These are phyloP conservation scores for Grapholita molesta DNA, from an alignment of 1,140 invertebrate species.

Conservation along the genomic window DNA sequence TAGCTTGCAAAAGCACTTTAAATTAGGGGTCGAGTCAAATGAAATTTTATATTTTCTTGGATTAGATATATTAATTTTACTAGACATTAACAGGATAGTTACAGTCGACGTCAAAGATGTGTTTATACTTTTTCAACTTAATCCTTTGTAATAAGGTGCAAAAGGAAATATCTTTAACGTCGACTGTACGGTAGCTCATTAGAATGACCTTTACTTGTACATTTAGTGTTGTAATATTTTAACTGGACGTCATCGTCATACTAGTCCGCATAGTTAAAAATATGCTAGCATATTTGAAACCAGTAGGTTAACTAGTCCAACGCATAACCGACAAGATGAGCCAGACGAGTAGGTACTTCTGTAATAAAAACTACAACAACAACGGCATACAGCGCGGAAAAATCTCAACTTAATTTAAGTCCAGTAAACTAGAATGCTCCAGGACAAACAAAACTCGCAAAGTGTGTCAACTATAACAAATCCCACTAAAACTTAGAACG, in stretches of 20 bases:
- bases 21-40: not conserved
- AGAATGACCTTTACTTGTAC: too few relatives aligned
- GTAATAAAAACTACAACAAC: not conserved
- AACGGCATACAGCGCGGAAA: not conserved
- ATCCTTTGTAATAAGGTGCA: too few relatives aligned
- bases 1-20: not conserved
- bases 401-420: not conserved
- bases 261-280: too few relatives aligned
- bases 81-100: not conserved
- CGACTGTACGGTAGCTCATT: too few relatives aligned
- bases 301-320: too few relatives aligned
- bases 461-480: not conserved
- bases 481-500: slow-evolving; percentile 14
- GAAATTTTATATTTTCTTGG: not conserved
- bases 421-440: not conserved
- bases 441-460: not conserved
- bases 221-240: too few relatives aligned
- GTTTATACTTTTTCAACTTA: too few relatives aligned
- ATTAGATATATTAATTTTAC: not conserved
- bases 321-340: too few relatives aligned
- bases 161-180: too few relatives aligned
- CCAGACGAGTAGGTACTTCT: too few relatives aligned
- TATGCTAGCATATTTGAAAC: too few relatives aligned
- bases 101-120: not conserved
- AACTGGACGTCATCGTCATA: too few relatives aligned